These are phyloP conservation scores for Papilio gigon DNA, from an alignment of 2,888 invertebrate species.

Conservation along the genomic window DNA sequence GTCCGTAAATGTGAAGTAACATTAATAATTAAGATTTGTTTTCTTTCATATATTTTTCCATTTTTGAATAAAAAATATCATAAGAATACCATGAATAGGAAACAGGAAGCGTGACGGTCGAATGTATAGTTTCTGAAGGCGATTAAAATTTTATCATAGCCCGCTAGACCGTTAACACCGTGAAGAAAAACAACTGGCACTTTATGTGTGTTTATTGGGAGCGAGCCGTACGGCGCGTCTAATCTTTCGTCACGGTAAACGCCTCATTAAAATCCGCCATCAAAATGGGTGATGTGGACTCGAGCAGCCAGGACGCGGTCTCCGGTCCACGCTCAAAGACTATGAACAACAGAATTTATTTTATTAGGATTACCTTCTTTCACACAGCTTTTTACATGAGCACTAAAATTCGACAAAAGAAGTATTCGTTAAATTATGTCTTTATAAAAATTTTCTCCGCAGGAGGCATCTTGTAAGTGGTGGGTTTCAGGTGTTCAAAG, in stretches of 20 bases:
- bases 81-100: constrained; percentile 18
- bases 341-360: constrained; percentile 20
- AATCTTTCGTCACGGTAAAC: constrained; percentile 66
- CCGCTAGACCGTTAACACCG: constrained; percentile 48
- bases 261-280: constrained; percentile 73
- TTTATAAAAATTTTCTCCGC: no score
- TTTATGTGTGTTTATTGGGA: constrained; percentile 47
- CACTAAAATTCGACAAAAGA: no score
- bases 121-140: constrained; percentile 28
- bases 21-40: not conserved
- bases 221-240: constrained; percentile 51
- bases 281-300: constrained; percentile 61
- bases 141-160: constrained; percentile 47
- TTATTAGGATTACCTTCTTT: no score
- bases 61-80: not conserved
- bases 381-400: no score
- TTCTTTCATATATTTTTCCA: not conserved
- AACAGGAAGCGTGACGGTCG: constrained; percentile 44
- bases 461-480: no score
- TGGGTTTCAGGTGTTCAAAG: not conserved
- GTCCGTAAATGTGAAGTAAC: not conserved
- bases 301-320: constrained; percentile 46
- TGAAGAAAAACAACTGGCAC: constrained; percentile 51
- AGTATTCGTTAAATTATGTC: no score
- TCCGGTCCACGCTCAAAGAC: constrained; percentile 40